Evolutionary conservation across 1,140 invertebrate species (phyloP).

Genomic region (Drosophila bocki): DNA sequence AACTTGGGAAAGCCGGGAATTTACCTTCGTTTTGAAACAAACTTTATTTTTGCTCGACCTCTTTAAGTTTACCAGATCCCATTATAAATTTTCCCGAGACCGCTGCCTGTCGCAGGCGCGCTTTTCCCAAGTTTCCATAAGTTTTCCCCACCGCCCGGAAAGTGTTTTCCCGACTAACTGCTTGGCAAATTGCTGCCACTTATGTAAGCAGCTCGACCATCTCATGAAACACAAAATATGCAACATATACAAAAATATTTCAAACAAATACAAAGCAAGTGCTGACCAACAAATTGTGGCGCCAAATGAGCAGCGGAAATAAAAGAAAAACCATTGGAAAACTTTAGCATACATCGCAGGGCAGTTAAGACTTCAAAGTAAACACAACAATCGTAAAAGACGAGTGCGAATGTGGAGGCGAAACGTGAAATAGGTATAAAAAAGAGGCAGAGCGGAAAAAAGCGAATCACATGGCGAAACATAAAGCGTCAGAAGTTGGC

Average conservation of each 20-base stretch:
- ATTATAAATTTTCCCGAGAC: constrained; percentile 39
- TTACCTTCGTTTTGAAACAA: constrained; percentile 15
- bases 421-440: constrained; percentile 37
- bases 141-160: constrained; percentile 38
- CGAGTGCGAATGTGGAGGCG: constrained; percentile 42
- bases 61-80: constrained; percentile 26
- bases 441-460: constrained; percentile 27
- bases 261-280: background rate
- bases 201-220: constrained; percentile 40
- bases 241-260: constrained; percentile 24
- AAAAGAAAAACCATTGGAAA: constrained; percentile 18
- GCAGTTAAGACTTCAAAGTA: constrained; percentile 66
- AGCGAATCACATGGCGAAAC: constrained; percentile 63
- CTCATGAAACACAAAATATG: constrained; percentile 33
- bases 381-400: constrained; percentile 57
- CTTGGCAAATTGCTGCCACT: constrained; percentile 59
- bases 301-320: constrained; percentile 59
- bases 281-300: constrained; percentile 46
- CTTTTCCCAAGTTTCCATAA: constrained; percentile 41
- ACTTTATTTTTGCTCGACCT: constrained; percentile 19
- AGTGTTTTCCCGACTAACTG: constrained; percentile 37
- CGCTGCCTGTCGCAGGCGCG: constrained; percentile 13
- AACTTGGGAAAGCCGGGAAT: background rate
- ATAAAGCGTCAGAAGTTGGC: constrained; percentile 70
- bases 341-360: constrained; percentile 56